Conservation (phyloP, 1,140 invertebrate species). For the Eulimnadia texana region DNA sequence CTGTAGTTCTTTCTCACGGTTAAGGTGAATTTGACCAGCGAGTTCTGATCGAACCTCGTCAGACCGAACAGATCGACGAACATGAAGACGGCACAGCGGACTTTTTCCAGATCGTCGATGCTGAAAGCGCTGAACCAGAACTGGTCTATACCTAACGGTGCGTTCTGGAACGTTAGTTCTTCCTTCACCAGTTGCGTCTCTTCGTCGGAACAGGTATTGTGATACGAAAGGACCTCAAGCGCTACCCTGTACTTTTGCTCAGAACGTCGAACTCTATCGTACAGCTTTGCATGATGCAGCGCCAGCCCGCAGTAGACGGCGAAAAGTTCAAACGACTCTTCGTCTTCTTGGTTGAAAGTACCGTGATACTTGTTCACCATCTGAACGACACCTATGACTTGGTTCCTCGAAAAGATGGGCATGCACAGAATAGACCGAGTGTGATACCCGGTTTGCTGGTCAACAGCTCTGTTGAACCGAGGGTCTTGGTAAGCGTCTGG, state of each 20-base stretch:
- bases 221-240: conserved; percentile 66
- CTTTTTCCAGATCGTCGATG: conserved; percentile 50
- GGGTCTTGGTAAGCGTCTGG: conserved; percentile 60
- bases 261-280: conserved; percentile 64
- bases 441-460: conserved; percentile 57
- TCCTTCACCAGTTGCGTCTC: conserved; percentile 30
- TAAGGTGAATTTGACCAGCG: conserved; percentile 52
- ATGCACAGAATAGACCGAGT: conserved; percentile 67
- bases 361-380: conserved; percentile 68
- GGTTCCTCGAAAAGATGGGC: conserved; percentile 62
- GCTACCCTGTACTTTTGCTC: conserved; percentile 72
- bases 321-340: conserved; percentile 67
- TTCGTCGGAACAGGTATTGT: conserved; percentile 56
- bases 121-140: conserved; percentile 57
- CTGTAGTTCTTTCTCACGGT: conserved; percentile 73
- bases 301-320: conserved; percentile 72
- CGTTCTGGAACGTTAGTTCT: conserved; percentile 22
- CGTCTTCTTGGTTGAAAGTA: conserved; percentile 52
- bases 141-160: conserved; percentile 4
- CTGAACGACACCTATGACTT: conserved; percentile 67
- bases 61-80: conserved; percentile 55
- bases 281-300: conserved; percentile 67
- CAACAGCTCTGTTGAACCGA: conserved; percentile 61
- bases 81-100: conserved; percentile 56
- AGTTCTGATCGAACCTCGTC: conserved; percentile 40